Evolutionary conservation across 2,113 vertebrate genomes (phyloP), one percentile per base, ranked within the genome.

Genomic region (Polyodon spathula): DNA sequence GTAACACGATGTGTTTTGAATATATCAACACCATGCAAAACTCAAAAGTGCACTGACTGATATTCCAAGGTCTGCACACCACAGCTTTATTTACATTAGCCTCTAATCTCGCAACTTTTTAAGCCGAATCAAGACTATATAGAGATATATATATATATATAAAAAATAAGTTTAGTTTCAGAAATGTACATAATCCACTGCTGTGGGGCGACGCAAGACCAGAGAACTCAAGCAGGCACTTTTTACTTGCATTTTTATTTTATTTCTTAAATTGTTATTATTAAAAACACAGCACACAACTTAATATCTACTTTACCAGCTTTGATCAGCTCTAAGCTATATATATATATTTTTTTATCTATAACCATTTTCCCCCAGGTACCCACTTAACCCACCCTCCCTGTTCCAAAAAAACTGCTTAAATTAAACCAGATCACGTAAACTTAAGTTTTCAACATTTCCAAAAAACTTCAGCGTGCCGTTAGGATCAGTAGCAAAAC

Each of bases 251-350:
- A 63, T 65, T 60, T 69, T 71, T 71, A 78, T 74, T 74, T 75
- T 64, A 70, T 70, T 75, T 68, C 72, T 82, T 74, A 81, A 81
- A 79, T 75, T 76, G 66, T 68, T 66, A 57, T 73, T 80, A 76
- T 79, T 79, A 73, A 74, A 71, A 82, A 81, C 84, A 88, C 84
- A 56, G 75, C 82, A 86, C 78, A 83, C 81, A 6, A 80, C 69
- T 46, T 78, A 81, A 75, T 72, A 78, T 74, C 70, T 76, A 79
- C 73, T 74, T 82, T 68, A 74, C 68, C 77, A 75, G 66, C 76
- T 64, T 43, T 59, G 54, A 64, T 60, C 56, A 64, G 59, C 69
- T 65, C 58, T 4, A n/a, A n/a, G n/a, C n/a, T n/a, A n/a, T 68
- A 74, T 64, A 52, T 56, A 71, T 57, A 61, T 46, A 38, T 39